These are phyloP conservation scores for Bubo scandiacus DNA, from an alignment of 2,113 vertebrate genomes.

Conservation along the genomic window DNA sequence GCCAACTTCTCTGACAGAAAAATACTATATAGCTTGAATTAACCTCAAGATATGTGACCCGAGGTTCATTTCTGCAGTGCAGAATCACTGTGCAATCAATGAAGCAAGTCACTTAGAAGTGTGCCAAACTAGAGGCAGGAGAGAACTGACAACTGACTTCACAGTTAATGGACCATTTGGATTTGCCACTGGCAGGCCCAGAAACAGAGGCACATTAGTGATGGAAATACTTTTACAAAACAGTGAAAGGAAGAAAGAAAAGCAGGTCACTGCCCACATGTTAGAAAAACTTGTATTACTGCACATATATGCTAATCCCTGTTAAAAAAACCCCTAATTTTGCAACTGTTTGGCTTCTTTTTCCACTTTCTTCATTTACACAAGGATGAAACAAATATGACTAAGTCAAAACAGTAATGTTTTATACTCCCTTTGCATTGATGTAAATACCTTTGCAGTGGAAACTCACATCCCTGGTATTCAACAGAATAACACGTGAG, in stretches of 20 bases:
- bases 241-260: neutral
- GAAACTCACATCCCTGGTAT: neutral
- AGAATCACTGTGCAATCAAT: neutral
- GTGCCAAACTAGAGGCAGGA: neutral
- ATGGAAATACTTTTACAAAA: neutral
- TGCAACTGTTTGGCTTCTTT: neutral
- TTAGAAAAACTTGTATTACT: neutral
- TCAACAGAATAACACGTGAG: neutral
- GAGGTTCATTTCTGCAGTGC: neutral
- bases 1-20: neutral
- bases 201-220: neutral
- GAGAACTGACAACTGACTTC: neutral
- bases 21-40: neutral
- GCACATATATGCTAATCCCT: rapidly evolving
- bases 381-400: neutral
- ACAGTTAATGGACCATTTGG: neutral
- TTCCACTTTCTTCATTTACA: neutral
- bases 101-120: neutral
- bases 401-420: neutral
- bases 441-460: neutral
- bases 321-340: neutral
- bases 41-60: neutral
- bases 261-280: rapidly evolving
- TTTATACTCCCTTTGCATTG: neutral
- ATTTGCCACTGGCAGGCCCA: neutral